phyloP scores from a whole-genome alignment of 2,888 invertebrate genomes.

The Agrypnus murinus region DNA sequence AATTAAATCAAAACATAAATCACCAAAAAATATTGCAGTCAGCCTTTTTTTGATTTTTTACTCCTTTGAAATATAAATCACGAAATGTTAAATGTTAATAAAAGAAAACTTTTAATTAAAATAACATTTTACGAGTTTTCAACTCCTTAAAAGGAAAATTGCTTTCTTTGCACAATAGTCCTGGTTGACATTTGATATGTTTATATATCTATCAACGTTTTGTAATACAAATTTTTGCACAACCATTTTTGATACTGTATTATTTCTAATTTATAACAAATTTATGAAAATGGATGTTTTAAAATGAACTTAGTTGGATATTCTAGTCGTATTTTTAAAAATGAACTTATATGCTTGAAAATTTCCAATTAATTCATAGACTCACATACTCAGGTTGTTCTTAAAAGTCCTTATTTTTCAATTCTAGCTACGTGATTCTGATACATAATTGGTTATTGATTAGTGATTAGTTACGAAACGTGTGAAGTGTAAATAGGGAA shows the following conservation, averaged over 20 bases:
- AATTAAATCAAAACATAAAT: no score
- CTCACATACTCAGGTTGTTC: slow-evolving; percentile 2
- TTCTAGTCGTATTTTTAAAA: no score
- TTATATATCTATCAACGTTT: not conserved
- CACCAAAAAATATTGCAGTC: no score
- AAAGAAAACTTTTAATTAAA: no score
- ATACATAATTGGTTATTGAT: slow-evolving; percentile 13
- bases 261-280: no score
- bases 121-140: no score
- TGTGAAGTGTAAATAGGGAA: slow-evolving; percentile 4
- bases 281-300: no score
- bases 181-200: not conserved
- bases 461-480: not conserved
- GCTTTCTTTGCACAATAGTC: slow-evolving; percentile 1
- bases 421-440: not conserved
- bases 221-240: slow-evolving; percentile 1
- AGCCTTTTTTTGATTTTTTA: no score
- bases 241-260: not conserved
- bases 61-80: no score
- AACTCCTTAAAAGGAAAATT: not conserved
- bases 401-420: not conserved
- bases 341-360: not conserved
- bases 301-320: no score
- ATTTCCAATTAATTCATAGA: slow-evolving; percentile 10
- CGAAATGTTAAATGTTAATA: no score